These are phyloP conservation scores for Tachyglossus aculeatus DNA, from an alignment of 2,797 vertebrate genomes.

Conservation along the genomic window DNA sequence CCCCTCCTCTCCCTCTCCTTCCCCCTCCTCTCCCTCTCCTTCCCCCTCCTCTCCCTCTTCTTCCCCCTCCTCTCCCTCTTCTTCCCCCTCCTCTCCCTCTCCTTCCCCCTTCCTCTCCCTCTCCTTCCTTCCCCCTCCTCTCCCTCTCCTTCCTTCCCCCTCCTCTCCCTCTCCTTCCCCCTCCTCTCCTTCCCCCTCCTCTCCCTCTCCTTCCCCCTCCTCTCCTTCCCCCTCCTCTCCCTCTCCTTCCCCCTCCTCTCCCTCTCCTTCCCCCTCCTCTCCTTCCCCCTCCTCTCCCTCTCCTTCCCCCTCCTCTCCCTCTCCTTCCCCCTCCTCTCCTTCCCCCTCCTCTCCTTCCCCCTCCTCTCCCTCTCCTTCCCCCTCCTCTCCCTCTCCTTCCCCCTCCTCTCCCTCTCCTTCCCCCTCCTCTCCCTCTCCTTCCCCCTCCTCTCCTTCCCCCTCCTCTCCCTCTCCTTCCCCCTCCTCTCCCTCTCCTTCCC, in stretches of 20 bases:
- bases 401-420: too few relatives aligned
- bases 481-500: background rate
- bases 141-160: background rate
- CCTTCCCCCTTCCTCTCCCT: background rate
- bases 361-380: background rate
- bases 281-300: background rate
- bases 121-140: background rate
- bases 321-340: slow-evolving; percentile 52
- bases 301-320: background rate
- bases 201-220: background rate
- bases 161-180: background rate
- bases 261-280: background rate
- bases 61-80: background rate
- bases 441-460: background rate
- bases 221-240: slow-evolving; percentile 21
- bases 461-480: background rate
- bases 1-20: too few relatives aligned
- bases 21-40: too few relatives aligned
- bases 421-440: background rate
- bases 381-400: background rate
- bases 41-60: too few relatives aligned
- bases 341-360: background rate
- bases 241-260: background rate
- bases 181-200: background rate
- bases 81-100: background rate